Base-by-base conservation (phyloP, 30 jellyfish, hydroid and myxozoan species). In the Phacellophora camtschatica region DNA sequence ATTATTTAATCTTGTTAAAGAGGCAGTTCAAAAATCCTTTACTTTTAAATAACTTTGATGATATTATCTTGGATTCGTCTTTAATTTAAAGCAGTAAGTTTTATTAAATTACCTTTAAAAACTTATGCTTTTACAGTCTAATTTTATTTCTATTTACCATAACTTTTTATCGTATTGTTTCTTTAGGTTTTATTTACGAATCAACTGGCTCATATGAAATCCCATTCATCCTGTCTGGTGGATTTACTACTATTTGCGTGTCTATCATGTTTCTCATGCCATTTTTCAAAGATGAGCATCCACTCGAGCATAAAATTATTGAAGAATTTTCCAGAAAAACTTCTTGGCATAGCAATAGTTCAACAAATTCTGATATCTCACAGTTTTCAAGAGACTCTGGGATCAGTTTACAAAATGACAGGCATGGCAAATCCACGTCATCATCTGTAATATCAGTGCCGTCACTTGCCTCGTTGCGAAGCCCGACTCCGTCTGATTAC, bases 121-220 rank as follows among this genome's bases (percentile, higher is more conserved):
- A n/a, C n/a, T n/a, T n/a, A n/a, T n/a, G n/a, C n/a, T n/a, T n/a
- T n/a, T n/a, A 49, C 6, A 49, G 10, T 22, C 41, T 25, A 19
- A 23, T 3, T 33, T 66, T 23, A 6, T 5, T 24, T 31, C 3
- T 57, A 15, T 76, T 56, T n/a, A n/a, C n/a, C n/a, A n/a, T n/a
- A n/a, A n/a, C n/a, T n/a, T n/a, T n/a, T n/a, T n/a, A n/a, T n/a
- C n/a, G n/a, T n/a, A n/a, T n/a, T n/a, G n/a, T n/a, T n/a, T n/a
- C n/a, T 66, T 39, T 59, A 82, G 94, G 94, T 2, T 82, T 82
- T 35, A 59, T 82, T 11, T 65, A 67, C 34, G 94, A 82, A 68
- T 50, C 62, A 3, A 67, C 86, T 33, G 94, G 94, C 5, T 66
- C 94, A 50, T 82, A 82, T 37, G 61, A 35, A 29, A 58, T 82